A percentile compares a stretch with the other conserved stretches of the same genome.
Conservation (phyloP, 2,888 invertebrate species). For the Apodemia mormo region DNA sequence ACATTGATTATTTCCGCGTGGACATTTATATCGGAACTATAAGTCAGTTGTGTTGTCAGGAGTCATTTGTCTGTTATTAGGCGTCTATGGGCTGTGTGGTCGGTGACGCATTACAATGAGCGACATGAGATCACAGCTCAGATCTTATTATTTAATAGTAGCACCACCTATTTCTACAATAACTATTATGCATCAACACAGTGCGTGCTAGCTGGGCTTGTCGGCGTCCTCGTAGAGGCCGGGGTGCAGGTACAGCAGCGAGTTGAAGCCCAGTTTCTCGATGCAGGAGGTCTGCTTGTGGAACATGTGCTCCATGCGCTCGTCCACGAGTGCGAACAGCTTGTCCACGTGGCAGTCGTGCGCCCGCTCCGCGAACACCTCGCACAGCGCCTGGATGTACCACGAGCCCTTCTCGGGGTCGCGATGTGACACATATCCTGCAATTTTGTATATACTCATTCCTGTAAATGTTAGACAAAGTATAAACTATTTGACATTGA, state of each 20-base stretch:
- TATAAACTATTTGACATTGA: too few species aligned
- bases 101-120: too few species aligned
- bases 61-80: too few species aligned
- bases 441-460: slow-evolving; percentile 12
- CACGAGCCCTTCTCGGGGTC: slow-evolving; percentile 83
- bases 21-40: too few species aligned
- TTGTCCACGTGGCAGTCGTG: slow-evolving; percentile 84
- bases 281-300: slow-evolving; percentile 83
- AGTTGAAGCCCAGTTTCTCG: slow-evolving; percentile 85
- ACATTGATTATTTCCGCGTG: too few species aligned
- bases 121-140: too few species aligned
- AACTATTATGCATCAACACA: too few species aligned
- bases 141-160: too few species aligned
- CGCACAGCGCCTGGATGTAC: slow-evolving; percentile 87
- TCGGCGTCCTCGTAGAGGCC: slow-evolving; percentile 70
- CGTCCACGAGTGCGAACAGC: slow-evolving; percentile 84
- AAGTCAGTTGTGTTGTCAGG: too few species aligned
- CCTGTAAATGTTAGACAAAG: too few species aligned
- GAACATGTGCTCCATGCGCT: slow-evolving; percentile 59
- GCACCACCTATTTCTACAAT: too few species aligned
- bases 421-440: slow-evolving; percentile 83
- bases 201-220: not conserved
- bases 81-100: too few species aligned
- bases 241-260: slow-evolving; percentile 85
- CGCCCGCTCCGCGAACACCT: slow-evolving; percentile 84